These are phyloP conservation scores for Parotocinclus haroldoi DNA, from an alignment of 2,797 vertebrate genomes.

Conservation along the genomic window DNA sequence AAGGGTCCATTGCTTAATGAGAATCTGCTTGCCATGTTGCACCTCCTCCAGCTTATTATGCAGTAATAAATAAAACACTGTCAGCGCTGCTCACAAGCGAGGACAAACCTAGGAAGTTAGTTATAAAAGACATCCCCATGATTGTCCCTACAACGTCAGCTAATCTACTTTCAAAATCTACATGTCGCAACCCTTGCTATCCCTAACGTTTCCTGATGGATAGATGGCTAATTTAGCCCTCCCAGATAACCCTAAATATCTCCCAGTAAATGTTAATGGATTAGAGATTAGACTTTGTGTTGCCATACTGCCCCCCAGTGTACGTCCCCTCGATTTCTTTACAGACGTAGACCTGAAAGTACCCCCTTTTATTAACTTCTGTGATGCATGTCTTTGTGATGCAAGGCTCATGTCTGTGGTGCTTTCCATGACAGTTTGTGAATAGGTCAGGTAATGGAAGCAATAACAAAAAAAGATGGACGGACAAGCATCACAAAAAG, in stretches of 20 bases:
- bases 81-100: constrained; percentile 31
- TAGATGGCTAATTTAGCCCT: constrained; percentile 56
- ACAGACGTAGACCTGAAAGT: constrained; percentile 11
- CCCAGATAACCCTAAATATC: constrained; percentile 45
- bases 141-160: constrained; percentile 49
- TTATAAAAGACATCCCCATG: constrained; percentile 51
- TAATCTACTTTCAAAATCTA: constrained; percentile 53
- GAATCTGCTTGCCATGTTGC: constrained; percentile 49
- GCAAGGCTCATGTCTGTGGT: constrained; percentile 41
- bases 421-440: constrained; percentile 30
- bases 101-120: constrained; percentile 63
- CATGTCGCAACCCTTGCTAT: constrained; percentile 49
- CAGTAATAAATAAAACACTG: constrained; percentile 63
- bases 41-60: constrained; percentile 61
- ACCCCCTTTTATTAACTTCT: constrained; percentile 27
- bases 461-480: constrained; percentile 22
- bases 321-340: constrained; percentile 27
- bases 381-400: constrained; percentile 37
- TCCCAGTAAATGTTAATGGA: constrained; percentile 46
- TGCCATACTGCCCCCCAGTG: constrained; percentile 75
- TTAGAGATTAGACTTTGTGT: constrained; percentile 48
- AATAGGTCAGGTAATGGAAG: constrained; percentile 42
- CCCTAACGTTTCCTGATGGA: constrained; percentile 54
- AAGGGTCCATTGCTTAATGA: constrained; percentile 60
- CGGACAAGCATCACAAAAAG: constrained; percentile 35